phyloP scores from a whole-genome alignment of 2,888 invertebrate genomes.

The Drosophila nigritarsus region DNA sequence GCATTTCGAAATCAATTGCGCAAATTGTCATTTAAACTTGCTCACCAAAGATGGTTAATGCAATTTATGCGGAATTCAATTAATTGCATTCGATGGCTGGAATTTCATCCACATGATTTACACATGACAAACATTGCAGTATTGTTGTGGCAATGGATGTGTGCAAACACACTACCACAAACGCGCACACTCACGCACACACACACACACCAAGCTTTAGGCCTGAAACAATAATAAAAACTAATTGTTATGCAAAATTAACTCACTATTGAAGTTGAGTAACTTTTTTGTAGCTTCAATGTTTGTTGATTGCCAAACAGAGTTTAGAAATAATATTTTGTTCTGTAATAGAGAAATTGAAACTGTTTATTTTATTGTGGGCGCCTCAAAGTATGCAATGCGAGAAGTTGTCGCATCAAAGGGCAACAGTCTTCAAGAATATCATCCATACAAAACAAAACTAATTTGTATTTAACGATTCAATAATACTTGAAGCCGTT shows the following conservation, averaged over 20 bases:
- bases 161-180: conserved; percentile 8
- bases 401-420: conserved; percentile 25
- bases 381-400: conserved; percentile 31
- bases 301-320: conserved; percentile 12
- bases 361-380: neutral
- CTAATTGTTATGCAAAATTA: conserved; percentile 47
- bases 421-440: conserved; percentile 37
- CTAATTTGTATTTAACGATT: conserved; percentile 63
- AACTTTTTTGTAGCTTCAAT: conserved; percentile 37
- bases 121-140: conserved; percentile 57
- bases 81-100: conserved; percentile 49
- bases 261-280: conserved; percentile 35
- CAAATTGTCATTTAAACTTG: conserved; percentile 41
- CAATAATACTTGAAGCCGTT: conserved; percentile 36
- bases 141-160: conserved; percentile 36
- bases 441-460: conserved; percentile 24
- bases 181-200: conserved; percentile 5
- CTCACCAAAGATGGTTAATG: no score
- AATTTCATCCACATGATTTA: conserved; percentile 53
- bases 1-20: conserved; percentile 48
- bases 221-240: conserved; percentile 15
- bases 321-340: conserved; percentile 23
- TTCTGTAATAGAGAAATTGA: neutral
- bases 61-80: conserved; percentile 54
- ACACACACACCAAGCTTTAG: neutral